Evolutionary conservation across 2,888 invertebrate species (phyloP), one percentile per base, ranked within the genome.

Genomic region (Argyresthia goedartella): DNA sequence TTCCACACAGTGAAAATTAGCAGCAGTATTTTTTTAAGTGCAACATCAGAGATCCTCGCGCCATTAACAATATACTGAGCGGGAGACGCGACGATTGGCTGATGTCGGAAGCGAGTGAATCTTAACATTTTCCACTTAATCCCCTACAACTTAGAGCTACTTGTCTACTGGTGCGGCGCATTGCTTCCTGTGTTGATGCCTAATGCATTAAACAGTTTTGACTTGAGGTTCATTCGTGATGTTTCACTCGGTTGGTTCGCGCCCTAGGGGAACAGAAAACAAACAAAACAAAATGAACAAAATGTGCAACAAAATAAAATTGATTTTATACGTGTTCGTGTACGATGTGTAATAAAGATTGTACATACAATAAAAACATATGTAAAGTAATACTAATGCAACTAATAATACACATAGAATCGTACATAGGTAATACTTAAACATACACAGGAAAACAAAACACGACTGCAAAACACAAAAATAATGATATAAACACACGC

Each of bases 131-230:
- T n/a, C 11, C 7, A 42, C 50, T 50, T 50, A 50, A 42, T 50
- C 25, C 42, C n/a, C 42, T 50, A 42, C n/a, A 4, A 4, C 42
- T 42, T 33, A 16, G 41, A 25, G 15, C 33, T 50, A 42, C 6
- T 25, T 36, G n/a, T 54, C 81, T 86, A 84, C 76, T 85, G 81
- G 75, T 82, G 84, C 65, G 81, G 76, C 71, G 79, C 59, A 64
- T 61, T 72, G 70, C 70, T 87, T 69, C 82, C 89, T 64, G 92
- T 91, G 87, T 93, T 91, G 86, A 93, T 91, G 73, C 94, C 94
- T 85, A 94, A 89, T 74, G 91, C 94, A 89, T 92, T 92, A 89
- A 94, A 93, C 79, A 94, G 89, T 91, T 94, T 94, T 84, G 91
- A 93, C 90, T 93, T 94, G 76, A 94, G 89, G 88, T 93, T 92